A percentile compares a stretch with the other conserved stretches of the same genome.
Conservation (phyloP, 2,888 invertebrate species). For the Abscondita cerata region DNA sequence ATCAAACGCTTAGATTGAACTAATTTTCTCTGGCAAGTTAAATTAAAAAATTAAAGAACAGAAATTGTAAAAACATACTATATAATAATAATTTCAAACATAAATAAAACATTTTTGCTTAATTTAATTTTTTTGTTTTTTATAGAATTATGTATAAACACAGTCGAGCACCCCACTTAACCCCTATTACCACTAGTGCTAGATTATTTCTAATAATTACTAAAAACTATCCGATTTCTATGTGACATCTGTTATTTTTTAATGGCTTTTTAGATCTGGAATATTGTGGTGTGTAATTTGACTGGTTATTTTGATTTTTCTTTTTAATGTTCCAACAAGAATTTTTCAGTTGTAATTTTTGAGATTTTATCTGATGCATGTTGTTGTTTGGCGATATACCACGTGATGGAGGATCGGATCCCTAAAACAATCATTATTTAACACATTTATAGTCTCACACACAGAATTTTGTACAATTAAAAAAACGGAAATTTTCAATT, state of each 20-base stretch:
- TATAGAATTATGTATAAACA: slow-evolving; percentile 10
- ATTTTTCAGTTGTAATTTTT: slow-evolving; percentile 34
- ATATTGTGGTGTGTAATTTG: slow-evolving; percentile 35
- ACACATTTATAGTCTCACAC: no score
- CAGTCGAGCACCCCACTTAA: slow-evolving; percentile 25
- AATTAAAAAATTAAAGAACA: slow-evolving; percentile 14
- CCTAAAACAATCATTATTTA: slow-evolving; percentile 43
- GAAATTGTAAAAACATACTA: slow-evolving; percentile 21
- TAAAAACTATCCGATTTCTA: slow-evolving; percentile 33
- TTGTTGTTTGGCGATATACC: slow-evolving; percentile 56
- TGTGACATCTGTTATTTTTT: slow-evolving; percentile 32
- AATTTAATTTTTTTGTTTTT: slow-evolving; percentile 7
- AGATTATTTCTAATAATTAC: slow-evolving; percentile 25
- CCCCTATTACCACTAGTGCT: slow-evolving; percentile 23
- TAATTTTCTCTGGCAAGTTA: background rate
- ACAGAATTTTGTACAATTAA: no score
- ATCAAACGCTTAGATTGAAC: no score
- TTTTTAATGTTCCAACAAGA: slow-evolving; percentile 36
- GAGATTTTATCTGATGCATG: slow-evolving; percentile 44
- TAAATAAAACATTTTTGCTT: slow-evolving; percentile 3
- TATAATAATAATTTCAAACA: slow-evolving; percentile 9
- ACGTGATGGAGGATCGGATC: slow-evolving; percentile 55
- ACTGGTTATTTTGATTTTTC: slow-evolving; percentile 39
- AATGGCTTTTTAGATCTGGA: slow-evolving; percentile 29
- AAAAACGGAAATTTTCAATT: no score